Evolutionary conservation across 2,888 invertebrate species (phyloP).

Genomic region (Crematogaster levior): DNA sequence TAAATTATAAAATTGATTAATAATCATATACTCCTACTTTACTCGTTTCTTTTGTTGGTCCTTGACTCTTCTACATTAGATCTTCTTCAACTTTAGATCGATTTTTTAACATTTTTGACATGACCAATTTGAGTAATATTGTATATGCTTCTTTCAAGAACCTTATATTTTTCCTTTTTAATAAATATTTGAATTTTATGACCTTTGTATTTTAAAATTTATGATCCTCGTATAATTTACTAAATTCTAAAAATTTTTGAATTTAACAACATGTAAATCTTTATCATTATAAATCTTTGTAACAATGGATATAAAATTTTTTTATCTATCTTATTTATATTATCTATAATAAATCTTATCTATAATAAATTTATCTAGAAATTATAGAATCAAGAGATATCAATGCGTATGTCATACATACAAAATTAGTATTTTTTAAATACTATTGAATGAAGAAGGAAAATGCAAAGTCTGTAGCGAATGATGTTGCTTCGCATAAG

Average conservation of each 20-base stretch:
- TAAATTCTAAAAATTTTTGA: neutral
- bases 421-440: neutral
- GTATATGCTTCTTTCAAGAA: neutral
- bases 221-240: neutral
- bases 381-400: neutral
- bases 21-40: no score
- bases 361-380: no score
- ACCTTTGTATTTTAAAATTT: neutral
- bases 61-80: no score
- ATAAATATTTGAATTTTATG: neutral
- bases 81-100: neutral
- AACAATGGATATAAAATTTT: neutral
- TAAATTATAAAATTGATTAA: no score
- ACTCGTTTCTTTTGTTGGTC: no score
- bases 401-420: neutral
- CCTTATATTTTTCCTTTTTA: neutral
- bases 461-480: neutral
- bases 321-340: neutral
- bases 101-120: neutral
- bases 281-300: no score
- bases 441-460: constrained; percentile 7
- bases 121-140: neutral
- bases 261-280: no score
- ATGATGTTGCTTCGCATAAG: constrained; percentile 6
- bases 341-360: no score